Base-by-base conservation (phyloP, 1,140 invertebrate species). In the Hesperophylax magnus region DNA sequence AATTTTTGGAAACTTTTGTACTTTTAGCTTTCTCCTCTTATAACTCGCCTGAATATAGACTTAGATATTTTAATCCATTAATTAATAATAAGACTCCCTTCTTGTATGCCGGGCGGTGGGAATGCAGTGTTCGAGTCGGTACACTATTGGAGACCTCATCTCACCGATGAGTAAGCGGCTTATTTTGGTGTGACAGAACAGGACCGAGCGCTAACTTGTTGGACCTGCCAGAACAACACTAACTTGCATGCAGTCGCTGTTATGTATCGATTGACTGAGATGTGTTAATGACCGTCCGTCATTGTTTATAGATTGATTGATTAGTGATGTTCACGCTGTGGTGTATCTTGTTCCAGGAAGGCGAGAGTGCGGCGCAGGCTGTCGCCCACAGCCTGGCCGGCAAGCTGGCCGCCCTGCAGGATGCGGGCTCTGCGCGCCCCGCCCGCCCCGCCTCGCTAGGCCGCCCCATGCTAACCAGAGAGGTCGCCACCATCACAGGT, bases 351-450 rank as follows among this genome's bases (percentile, higher is more conserved):
- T 81, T 80, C 53, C 81, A 84, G 83, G 83, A 84, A 67, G 83
- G 83, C 65, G 75, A 78, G 72, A 67, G 20, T 27, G 78, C 83
- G 83, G 71, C 80, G 78, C 83, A 84, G 76, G 83, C 75, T 80
- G 81, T 84, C 81, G 80, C 81, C 78, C 75, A 74, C 78, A 81
- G 86, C 85, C 86, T 89, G 85, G 85, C 86, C 87, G 89, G 88
- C 89, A 90, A 90, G 88, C 89, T 90, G 89, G 89, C 89, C 88
- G 88, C 89, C 89, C 87, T 89, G 84, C 87, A 90, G 89, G 89
- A 90, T 90, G 89, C 84, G 87, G 88, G 86, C 87, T 86, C 88
- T 87, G 88, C 88, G 88, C 88, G 77, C 88, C 88, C 88, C 88
- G 88, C 88, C 89, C 86, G 85, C 86, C 65, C 79, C 56, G 71